Evolutionary conservation across 2,797 vertebrate species (phyloP), one percentile per base, ranked within the genome.

Genomic region (Linurgus olivaceus): DNA sequence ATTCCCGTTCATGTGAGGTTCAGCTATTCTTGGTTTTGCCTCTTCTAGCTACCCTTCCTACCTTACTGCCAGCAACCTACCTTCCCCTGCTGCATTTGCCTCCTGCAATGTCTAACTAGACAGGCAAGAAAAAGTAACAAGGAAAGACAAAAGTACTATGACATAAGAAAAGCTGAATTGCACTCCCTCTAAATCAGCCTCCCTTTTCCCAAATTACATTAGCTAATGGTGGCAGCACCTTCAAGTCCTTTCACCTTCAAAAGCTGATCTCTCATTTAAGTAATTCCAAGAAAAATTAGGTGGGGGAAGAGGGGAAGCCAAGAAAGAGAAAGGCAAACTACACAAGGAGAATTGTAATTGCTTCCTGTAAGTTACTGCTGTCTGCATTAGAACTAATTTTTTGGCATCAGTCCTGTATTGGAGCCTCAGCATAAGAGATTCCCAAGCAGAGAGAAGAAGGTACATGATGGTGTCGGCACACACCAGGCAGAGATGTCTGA

Each of bases 161-260:
- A 75, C 0, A 0, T 45, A 62, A 51, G 26, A 74, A 62, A 82
- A 74, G 73, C 45, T 74, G 42, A 91, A 61, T 23, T 61, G 50
- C 38, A 44, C 20, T 35, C 9, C 15, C 50, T 68, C 35, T 83
- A 88, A 82, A 95, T 86, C 74, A 89, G 8, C 45, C 50, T 71
- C 44, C 50, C 25, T 80, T 77, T 45, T 45, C 44, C 35, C 71
- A 88, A 87, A 96, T 92, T 83, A 55, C 78, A 96, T 97, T 96
- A 95, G 94, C 85, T 97, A 96, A 97, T 93, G 87, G 90, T 47
- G 31, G 63, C 86, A 83, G 91, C 86, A 94, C 75, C 65, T 85
- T 86, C 74, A 77, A 62, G 48, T 61, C 71, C 54, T 38, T 68
- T 96, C 80, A 94, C 95, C 90, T 97, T 95, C 79, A 95, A 88